Evolutionary conservation across 2,888 invertebrate species (phyloP).

Genomic region (Epicampocera succincta): DNA sequence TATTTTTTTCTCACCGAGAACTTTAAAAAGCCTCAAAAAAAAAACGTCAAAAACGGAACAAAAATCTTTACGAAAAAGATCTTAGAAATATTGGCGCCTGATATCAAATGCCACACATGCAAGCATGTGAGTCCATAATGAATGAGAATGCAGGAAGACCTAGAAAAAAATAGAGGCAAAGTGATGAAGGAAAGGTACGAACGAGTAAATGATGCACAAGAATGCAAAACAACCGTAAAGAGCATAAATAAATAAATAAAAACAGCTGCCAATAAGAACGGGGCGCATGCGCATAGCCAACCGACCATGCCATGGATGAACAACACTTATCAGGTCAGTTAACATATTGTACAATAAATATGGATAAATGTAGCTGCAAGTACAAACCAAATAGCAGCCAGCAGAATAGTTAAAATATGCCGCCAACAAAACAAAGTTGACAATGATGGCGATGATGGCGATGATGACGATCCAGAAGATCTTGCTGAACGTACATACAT

Average conservation of each 20-base stretch:
- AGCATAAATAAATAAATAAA: constrained; percentile 54
- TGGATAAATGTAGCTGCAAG: constrained; percentile 32
- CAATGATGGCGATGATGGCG: constrained; percentile 36
- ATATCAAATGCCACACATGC: constrained; percentile 70
- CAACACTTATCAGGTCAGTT: constrained; percentile 76
- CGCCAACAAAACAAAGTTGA: constrained; percentile 59
- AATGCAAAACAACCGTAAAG: constrained; percentile 66
- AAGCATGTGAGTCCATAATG: constrained; percentile 48
- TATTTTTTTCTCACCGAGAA: no score
- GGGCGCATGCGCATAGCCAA: constrained; percentile 67
- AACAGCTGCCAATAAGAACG: constrained; percentile 67
- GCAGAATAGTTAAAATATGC: constrained; percentile 60
- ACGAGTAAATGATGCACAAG: constrained; percentile 62
- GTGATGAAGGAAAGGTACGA: constrained; percentile 47
- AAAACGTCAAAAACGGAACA: constrained; percentile 60
- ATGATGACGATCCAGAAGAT: constrained; percentile 50
- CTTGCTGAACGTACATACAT: no score
- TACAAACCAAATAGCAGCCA: constrained; percentile 30
- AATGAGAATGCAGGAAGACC: neutral
- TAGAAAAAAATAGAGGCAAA: constrained; percentile 3
- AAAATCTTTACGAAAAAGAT: constrained; percentile 73
- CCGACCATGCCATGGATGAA: constrained; percentile 58
- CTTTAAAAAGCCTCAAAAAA: constrained; percentile 68
- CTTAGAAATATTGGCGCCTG: constrained; percentile 80
- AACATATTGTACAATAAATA: constrained; percentile 69